Evolutionary conservation across 2,888 invertebrate species (phyloP).

Genomic region (Napeogenes inachia): DNA sequence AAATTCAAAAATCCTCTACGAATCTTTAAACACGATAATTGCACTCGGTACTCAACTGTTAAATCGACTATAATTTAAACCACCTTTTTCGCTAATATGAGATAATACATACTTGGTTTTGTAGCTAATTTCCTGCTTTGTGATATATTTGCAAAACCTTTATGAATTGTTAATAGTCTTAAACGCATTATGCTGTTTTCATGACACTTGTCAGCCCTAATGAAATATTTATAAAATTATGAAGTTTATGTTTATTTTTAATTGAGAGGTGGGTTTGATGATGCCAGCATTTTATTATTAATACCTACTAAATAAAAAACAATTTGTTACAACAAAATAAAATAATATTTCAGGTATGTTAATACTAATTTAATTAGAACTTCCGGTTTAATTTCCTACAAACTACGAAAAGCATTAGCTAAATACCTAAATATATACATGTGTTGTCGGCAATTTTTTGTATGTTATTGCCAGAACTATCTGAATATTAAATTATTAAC

Average conservation of each 20-base stretch:
- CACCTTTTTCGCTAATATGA: background rate
- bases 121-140: constrained; percentile 29
- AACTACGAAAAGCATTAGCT: no score
- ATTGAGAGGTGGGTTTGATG: constrained; percentile 11
- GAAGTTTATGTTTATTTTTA: constrained; percentile 13
- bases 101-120: constrained; percentile 25
- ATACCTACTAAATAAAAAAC: no score
- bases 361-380: no score
- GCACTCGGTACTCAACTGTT: background rate
- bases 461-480: no score
- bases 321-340: no score
- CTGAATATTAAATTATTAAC: no score
- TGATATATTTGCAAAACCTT: constrained; percentile 20
- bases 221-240: constrained; percentile 25
- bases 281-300: background rate
- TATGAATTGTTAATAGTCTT: constrained; percentile 28
- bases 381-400: no score
- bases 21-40: no score
- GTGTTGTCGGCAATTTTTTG: no score
- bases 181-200: constrained; percentile 30
- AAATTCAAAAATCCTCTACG: no score
- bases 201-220: constrained; percentile 18
- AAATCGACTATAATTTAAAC: background rate
- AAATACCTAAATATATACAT: no score
- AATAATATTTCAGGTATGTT: no score